Percentiles rank a stretch among this genome's conserved stretches.
These are phyloP conservation scores for Drosophila seguyi DNA, from an alignment of 1,140 invertebrate species.

Conservation along the genomic window DNA sequence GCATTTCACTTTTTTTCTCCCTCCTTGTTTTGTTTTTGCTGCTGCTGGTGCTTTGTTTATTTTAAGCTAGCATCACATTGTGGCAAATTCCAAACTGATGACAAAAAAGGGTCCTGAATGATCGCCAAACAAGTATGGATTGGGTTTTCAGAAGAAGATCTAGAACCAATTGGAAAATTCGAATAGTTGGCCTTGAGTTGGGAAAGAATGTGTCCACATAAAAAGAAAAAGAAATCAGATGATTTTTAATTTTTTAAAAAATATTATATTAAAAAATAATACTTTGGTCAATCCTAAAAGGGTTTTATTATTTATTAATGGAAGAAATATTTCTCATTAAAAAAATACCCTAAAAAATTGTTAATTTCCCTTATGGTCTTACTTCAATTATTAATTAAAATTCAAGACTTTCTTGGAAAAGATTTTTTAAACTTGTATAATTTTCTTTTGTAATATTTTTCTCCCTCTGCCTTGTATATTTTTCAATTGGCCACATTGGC, in stretches of 20 bases:
- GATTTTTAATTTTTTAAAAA: too few relatives aligned
- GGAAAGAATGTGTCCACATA: slow-evolving; percentile 10
- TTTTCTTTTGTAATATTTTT: not conserved
- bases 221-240: too few relatives aligned
- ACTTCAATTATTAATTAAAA: not conserved
- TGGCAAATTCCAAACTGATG: slow-evolving; percentile 11
- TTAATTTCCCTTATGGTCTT: too few relatives aligned
- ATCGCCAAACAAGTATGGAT: slow-evolving; percentile 6
- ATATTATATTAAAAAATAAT: too few relatives aligned
- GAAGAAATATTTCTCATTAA: too few relatives aligned
- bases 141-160: not conserved
- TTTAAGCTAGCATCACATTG: slow-evolving; percentile 25
- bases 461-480: slow-evolving; percentile 28
- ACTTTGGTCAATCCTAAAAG: too few relatives aligned
- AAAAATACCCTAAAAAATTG: too few relatives aligned
- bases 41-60: slow-evolving; percentile 14
- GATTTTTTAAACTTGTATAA: not conserved
- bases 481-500: slow-evolving; percentile 72
- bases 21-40: not conserved
- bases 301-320: too few relatives aligned
- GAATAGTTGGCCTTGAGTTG: slow-evolving; percentile 12
- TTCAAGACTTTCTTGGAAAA: not conserved
- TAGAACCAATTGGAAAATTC: slow-evolving; percentile 1
- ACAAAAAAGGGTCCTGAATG: not conserved
- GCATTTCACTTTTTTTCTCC: not conserved